These are phyloP conservation scores for Neelides sp. DNA, from an alignment of 1,140 invertebrate genomes.

Conservation along the genomic window DNA sequence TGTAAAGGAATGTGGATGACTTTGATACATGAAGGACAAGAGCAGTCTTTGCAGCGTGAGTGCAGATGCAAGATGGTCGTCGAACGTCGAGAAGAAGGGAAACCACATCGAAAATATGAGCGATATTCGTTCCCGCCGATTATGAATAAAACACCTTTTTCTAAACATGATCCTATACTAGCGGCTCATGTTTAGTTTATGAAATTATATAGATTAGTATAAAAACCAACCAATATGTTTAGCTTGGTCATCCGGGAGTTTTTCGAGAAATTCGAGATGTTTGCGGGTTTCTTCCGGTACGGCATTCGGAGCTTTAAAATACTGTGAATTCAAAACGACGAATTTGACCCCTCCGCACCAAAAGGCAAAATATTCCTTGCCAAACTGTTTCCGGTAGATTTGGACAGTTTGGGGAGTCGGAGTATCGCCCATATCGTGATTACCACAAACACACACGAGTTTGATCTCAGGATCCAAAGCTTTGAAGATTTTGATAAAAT, in stretches of 20 bases:
- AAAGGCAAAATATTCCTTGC: slow-evolving; percentile 47
- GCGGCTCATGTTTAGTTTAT: no score
- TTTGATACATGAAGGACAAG: no score
- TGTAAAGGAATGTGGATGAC: no score
- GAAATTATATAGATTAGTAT: no score
- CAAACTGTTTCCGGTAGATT: slow-evolving; percentile 38
- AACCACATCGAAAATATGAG: no score
- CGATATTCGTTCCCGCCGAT: no score
- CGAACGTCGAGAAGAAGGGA: neutral
- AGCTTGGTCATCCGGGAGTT: slow-evolving; percentile 3
- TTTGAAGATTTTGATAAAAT: slow-evolving; percentile 39
- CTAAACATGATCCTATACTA: no score
- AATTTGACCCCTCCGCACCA: slow-evolving; percentile 43
- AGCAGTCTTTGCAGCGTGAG: no score
- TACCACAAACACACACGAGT: slow-evolving; percentile 45
- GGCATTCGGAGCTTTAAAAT: slow-evolving; percentile 34
- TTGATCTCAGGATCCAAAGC: slow-evolving; percentile 39
- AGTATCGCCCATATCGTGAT: slow-evolving; percentile 45
- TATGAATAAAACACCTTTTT: no score
- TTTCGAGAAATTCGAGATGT: slow-evolving; percentile 36
- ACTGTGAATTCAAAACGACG: slow-evolving; percentile 45
- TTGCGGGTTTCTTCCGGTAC: slow-evolving; percentile 34
- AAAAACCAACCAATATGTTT: slow-evolving; percentile 22
- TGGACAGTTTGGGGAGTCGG: slow-evolving; percentile 38
- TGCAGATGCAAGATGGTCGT: no score